These are phyloP conservation scores for Eurytoma adleriae DNA, from an alignment of 2,888 invertebrate genomes.

Conservation along the genomic window DNA sequence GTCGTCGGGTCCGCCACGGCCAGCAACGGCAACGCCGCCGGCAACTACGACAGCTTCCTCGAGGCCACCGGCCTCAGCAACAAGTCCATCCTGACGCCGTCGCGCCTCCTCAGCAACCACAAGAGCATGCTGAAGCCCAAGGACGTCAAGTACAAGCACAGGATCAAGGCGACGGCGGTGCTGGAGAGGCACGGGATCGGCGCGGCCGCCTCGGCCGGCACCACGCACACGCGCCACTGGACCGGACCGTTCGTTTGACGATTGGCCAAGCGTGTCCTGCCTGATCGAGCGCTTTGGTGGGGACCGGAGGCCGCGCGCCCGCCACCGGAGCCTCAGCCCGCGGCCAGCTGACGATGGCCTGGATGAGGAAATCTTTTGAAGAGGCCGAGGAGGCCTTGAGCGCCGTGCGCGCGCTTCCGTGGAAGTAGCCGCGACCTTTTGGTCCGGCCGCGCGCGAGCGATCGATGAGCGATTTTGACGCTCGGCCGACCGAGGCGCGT, in stretches of 20 bases:
- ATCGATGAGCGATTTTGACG: background rate
- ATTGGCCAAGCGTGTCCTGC: constrained; percentile 59
- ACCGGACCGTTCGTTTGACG: constrained; percentile 76
- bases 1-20: constrained; percentile 56
- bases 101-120: constrained; percentile 84
- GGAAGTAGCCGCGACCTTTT: too few relatives aligned
- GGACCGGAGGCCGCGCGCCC: background rate
- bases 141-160: constrained; percentile 86
- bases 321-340: constrained; percentile 19
- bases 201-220: constrained; percentile 27
- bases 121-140: constrained; percentile 87
- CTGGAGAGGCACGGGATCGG: constrained; percentile 76
- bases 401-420: too few relatives aligned
- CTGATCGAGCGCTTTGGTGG: constrained; percentile 41
- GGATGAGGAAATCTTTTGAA: background rate
- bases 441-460: background rate
- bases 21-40: constrained; percentile 45
- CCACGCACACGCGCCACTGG: constrained; percentile 74
- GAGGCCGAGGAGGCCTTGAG: background rate
- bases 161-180: constrained; percentile 80
- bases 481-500: background rate
- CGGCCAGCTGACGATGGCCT: constrained; percentile 29
- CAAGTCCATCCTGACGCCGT: constrained; percentile 84
- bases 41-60: constrained; percentile 84
- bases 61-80: constrained; percentile 89